These are phyloP conservation scores for Catostomus latipinnis DNA, from an alignment of 2,797 vertebrate genomes.

Conservation along the genomic window DNA sequence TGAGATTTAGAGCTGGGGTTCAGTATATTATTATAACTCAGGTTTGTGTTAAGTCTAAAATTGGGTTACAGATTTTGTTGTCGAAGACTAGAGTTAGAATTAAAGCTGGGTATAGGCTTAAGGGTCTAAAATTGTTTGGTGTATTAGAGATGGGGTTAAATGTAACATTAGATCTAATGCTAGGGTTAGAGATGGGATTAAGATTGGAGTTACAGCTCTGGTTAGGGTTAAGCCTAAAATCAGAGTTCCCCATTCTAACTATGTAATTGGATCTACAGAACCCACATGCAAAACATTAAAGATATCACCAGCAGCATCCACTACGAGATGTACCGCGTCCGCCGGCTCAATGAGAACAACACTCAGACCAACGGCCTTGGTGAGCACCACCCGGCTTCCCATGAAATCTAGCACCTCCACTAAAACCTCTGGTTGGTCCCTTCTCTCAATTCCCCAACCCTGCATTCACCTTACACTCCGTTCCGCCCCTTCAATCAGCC, in stretches of 20 bases:
- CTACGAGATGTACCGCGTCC: conserved; percentile 95
- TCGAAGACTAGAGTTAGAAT: too few relatives aligned
- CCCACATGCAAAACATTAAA: conserved; percentile 99
- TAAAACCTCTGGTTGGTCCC: neutral
- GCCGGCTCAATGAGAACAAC: conserved; percentile 90
- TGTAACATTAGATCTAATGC: too few relatives aligned
- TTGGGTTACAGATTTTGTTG: too few relatives aligned
- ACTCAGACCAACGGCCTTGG: conserved; percentile 84
- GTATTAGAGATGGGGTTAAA: too few relatives aligned
- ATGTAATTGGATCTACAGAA: conserved; percentile 75
- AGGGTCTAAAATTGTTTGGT: too few relatives aligned
- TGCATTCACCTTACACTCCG: conserved; percentile 24
- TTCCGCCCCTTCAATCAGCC: conserved; percentile 26
- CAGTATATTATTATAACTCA: too few relatives aligned
- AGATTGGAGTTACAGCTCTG: too few relatives aligned
- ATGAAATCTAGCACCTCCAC: conserved; percentile 83
- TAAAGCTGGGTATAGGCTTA: too few relatives aligned
- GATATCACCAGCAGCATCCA: conserved; percentile 99
- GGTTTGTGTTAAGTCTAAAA: too few relatives aligned
- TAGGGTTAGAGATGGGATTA: too few relatives aligned
- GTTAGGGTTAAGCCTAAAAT: too few relatives aligned
- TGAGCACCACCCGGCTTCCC: conserved; percentile 84
- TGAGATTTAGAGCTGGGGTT: too few relatives aligned
- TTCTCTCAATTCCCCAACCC: conserved; percentile 28
- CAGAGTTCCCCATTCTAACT: neutral